Conservation (phyloP, 2,888 invertebrate species). For the Mystacides longicornis region DNA sequence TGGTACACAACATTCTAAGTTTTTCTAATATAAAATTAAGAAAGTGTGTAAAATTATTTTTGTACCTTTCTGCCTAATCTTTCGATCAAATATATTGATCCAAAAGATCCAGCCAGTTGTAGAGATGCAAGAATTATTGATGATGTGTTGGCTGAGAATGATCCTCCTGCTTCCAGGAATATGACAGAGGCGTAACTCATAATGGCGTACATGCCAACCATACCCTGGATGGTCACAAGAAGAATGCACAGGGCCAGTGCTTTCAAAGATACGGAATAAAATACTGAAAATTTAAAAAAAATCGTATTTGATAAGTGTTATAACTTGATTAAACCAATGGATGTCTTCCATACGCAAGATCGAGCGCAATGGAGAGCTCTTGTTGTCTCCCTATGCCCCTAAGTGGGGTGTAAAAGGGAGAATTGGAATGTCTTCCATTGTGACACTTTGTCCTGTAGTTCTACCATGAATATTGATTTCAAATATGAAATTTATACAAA, state of each 20-base stretch:
- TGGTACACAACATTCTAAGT: neutral
- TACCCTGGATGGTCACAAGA: constrained; percentile 32
- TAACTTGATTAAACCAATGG: too few species aligned
- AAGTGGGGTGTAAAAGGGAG: too few species aligned
- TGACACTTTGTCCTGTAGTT: too few species aligned
- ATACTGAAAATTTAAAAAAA: constrained; percentile 27
- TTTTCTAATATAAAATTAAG: neutral
- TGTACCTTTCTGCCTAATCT: constrained; percentile 19
- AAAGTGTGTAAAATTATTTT: neutral
- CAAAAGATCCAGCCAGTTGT: constrained; percentile 14
- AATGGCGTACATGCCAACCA: constrained; percentile 33
- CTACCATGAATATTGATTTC: too few species aligned
- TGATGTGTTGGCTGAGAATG: constrained; percentile 11
- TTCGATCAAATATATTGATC: constrained; percentile 16
- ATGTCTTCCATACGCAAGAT: too few species aligned
- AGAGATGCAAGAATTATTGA: constrained; percentile 18
- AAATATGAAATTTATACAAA: too few species aligned
- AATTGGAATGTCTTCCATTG: too few species aligned
- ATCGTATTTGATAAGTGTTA: too few species aligned
- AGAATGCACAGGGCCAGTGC: constrained; percentile 30
- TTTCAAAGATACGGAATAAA: constrained; percentile 27
- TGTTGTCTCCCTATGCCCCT: too few species aligned
- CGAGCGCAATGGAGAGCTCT: too few species aligned
- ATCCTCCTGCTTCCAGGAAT: constrained; percentile 18
- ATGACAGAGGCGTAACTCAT: constrained; percentile 33